phyloP scores from a whole-genome alignment of 2,888 invertebrate genomes.

The Drosophila mulleri region DNA sequence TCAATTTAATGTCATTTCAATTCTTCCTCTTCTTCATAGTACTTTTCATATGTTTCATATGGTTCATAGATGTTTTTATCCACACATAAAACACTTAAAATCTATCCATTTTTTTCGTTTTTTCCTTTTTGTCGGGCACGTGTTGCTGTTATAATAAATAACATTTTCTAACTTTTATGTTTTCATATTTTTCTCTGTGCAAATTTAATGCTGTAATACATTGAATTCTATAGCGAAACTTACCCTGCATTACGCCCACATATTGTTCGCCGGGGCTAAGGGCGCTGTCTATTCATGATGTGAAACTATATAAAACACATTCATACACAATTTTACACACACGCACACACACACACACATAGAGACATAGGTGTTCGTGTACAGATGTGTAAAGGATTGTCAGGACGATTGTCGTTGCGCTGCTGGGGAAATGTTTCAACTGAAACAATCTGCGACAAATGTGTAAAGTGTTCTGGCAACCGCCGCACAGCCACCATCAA shows the following conservation, averaged over 20 bases:
- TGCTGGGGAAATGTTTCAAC: conserved; percentile 73
- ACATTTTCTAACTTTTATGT: conserved; percentile 59
- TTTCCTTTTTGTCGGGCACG: conserved; percentile 78
- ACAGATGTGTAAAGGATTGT: conserved; percentile 74
- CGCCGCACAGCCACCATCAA: conserved; percentile 54
- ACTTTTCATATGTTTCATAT: conserved; percentile 5
- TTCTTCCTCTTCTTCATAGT: not conserved
- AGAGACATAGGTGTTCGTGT: conserved; percentile 33
- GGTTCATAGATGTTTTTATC: conserved; percentile 9
- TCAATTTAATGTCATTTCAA: not conserved
- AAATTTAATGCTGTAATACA: conserved; percentile 65
- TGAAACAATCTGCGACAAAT: conserved; percentile 75
- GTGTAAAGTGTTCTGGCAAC: conserved; percentile 72
- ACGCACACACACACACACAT: conserved; percentile 11
- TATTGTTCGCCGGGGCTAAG: not conserved
- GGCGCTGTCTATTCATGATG: conserved; percentile 16
- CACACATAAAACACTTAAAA: conserved; percentile 23
- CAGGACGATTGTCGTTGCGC: conserved; percentile 56
- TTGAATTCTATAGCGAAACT: conserved; percentile 48
- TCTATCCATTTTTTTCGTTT: conserved; percentile 46
- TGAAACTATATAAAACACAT: conserved; percentile 29
- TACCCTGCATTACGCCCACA: conserved; percentile 11
- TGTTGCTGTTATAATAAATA: conserved; percentile 83
- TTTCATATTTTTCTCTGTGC: conserved; percentile 39
- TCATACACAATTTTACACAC: conserved; percentile 25